Base-by-base conservation (phyloP, 64 coral and sea anemone genomes). In the Dendronephthya gigantea region DNA sequence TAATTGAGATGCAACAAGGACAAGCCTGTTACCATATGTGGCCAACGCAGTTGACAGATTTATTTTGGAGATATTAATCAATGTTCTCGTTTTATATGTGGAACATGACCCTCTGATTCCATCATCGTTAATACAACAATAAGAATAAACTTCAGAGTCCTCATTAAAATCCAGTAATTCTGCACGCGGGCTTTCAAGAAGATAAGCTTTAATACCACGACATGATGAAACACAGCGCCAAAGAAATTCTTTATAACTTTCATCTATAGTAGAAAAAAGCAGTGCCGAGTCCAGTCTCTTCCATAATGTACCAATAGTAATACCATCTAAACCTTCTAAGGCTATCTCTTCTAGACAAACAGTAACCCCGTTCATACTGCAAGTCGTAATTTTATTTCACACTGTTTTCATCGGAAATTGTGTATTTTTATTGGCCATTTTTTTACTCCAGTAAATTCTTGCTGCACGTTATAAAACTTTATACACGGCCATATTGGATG, bases 1-100 rank as follows among this genome's bases (percentile, higher is more conserved):
- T 15, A 93, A 84, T 38, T 97, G 94, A 15, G 91, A 97, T 3
- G 94, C 94, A 47, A 97, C 94, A 84, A 97, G 90, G 15, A 89
- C 82, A 47, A 97, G 88, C 22, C 36, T 59, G 74, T 93, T 87
- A 68, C 91, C 86, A 38, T 75, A 84, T 4, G 17, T 50, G 9
- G 23, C 19, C 0, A 50, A 28, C 7, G 41, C 40, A 35, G 6
- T 35, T 9, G 7, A 23, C 49, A 55, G 48, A 50, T 25, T 49
- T 8, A 35, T 27, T 17, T 50, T 81, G 6, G 69, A 32, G 11
- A 35, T 43, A 35, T 23, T 55, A 55, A 84, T 55, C 25, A 5
- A 55, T 84, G 90, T 90, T 69, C 94, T 85, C 13, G 50, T 62
- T 13, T 84, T 19, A 68, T 88, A 96, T 7, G 41, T 76, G 0